Evolutionary conservation across 2,113 vertebrate species (phyloP).

Genomic region (Natator depressus): DNA sequence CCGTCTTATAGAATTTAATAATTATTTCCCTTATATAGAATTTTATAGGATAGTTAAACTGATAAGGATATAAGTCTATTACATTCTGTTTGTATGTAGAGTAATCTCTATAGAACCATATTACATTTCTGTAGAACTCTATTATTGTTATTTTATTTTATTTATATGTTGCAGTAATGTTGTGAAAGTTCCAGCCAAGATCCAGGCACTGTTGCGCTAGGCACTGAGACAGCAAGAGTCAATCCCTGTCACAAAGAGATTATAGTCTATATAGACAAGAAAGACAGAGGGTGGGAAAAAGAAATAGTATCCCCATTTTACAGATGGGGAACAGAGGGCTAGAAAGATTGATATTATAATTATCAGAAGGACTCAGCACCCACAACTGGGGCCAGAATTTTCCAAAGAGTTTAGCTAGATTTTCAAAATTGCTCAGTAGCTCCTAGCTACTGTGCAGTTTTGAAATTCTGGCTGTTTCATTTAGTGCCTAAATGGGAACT

Average conservation of each 20-base stretch:
- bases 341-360: not conserved
- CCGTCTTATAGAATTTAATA: not conserved
- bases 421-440: not conserved
- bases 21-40: not conserved
- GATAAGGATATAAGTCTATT: not conserved
- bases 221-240: not conserved
- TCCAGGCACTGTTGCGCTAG: not conserved
- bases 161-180: not conserved
- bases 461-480: not conserved
- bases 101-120: not conserved
- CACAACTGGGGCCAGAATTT: not conserved
- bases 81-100: not conserved
- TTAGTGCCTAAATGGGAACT: not conserved
- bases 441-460: not conserved
- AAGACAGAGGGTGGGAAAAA: not conserved
- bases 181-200: not conserved
- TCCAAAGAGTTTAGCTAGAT: not conserved
- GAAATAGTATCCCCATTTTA: not conserved
- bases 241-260: not conserved
- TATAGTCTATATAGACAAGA: not conserved
- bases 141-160: not conserved
- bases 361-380: not conserved
- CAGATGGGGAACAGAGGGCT: not conserved
- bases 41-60: not conserved
- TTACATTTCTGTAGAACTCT: not conserved